Evolutionary conservation across 37 sponge, comb jelly and placozoan species (phyloP), one percentile per base, ranked within the genome.

Genomic region (Trichoplax adhaerens): DNA sequence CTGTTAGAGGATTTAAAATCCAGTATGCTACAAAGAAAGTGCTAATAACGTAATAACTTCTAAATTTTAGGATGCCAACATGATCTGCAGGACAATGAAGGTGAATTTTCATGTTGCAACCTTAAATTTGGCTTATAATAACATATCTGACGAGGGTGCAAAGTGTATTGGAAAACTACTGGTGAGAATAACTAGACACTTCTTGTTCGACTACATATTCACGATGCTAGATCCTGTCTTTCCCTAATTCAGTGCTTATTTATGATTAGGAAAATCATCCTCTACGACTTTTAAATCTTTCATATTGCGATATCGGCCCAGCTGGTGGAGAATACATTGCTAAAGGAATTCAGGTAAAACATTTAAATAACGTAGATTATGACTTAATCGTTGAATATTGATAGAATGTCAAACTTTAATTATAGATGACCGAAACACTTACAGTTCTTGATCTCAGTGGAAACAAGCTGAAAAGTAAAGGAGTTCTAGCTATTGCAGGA

Each of bases 401-500:
- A 53, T 74, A 52, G 53, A 79, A 10, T 55, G 2, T 10, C 66
- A 51, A 29, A 5, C 1, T 64, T 3, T 78, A 48, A 46, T 7
- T 51, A 48, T 73, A 86, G 82, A 72, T 87, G 61, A 91, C 86
- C 57, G 48, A 48, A 56, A 74, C 87, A 5, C 48, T 91, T 29
- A 58, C 29, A 8, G 49, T 53, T 2, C 58, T 91, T 57, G 49
- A 59, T 6, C 59, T 91, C 63, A 50, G 81, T 58, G 92, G 92
- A 7, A 85, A 85, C 75, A 81, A 76, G 57, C 67, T 91, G 10
- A 80, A 76, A 3, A 48, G 46, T 0, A 65, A 73, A 47, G 92
- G 92, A 49, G 92, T 82, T 49, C 52, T 91, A 1, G 74, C 76
- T 54, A 62, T 91, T 47, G 87, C 92, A 6, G 69, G 85, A 70